A percentile compares a stretch with the other conserved stretches of the same genome.
Conservation (phyloP, 1,140 invertebrate species). For the Drosophila bocki region DNA sequence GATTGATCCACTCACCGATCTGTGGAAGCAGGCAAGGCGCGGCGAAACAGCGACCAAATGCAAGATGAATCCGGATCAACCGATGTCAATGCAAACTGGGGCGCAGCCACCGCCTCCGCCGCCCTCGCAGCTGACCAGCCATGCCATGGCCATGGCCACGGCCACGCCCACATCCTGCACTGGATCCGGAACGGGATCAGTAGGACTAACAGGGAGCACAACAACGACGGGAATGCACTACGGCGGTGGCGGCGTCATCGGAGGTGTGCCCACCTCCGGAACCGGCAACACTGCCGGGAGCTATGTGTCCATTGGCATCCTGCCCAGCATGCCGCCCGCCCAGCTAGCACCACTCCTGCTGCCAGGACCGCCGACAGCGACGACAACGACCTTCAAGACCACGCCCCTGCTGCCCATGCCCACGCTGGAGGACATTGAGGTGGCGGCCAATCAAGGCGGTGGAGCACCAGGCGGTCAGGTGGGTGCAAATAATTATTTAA, state of each 20-base stretch:
- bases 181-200: background rate
- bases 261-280: slow-evolving; percentile 45
- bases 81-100: slow-evolving; percentile 66
- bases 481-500: background rate
- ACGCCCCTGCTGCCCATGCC: slow-evolving; percentile 76
- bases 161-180: slow-evolving; percentile 14
- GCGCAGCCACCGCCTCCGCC: slow-evolving; percentile 56
- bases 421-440: slow-evolving; percentile 73
- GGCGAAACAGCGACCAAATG: slow-evolving; percentile 62
- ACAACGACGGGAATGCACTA: slow-evolving; percentile 6
- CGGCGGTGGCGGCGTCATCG: background rate
- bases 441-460: slow-evolving; percentile 33
- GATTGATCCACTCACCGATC: slow-evolving; percentile 9
- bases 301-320: slow-evolving; percentile 69
- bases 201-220: background rate
- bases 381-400: slow-evolving; percentile 65
- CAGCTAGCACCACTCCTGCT: slow-evolving; percentile 52
- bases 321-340: slow-evolving; percentile 54
- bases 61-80: slow-evolving; percentile 77
- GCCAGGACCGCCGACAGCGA: slow-evolving; percentile 40
- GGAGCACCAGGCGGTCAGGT: slow-evolving; percentile 25
- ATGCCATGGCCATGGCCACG: slow-evolving; percentile 37
- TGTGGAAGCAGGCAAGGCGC: slow-evolving; percentile 12
- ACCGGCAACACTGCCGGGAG: slow-evolving; percentile 48
- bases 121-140: slow-evolving; percentile 54